Evolutionary conservation across 1,140 invertebrate genomes (phyloP).

Genomic region (Cydia strobilella): DNA sequence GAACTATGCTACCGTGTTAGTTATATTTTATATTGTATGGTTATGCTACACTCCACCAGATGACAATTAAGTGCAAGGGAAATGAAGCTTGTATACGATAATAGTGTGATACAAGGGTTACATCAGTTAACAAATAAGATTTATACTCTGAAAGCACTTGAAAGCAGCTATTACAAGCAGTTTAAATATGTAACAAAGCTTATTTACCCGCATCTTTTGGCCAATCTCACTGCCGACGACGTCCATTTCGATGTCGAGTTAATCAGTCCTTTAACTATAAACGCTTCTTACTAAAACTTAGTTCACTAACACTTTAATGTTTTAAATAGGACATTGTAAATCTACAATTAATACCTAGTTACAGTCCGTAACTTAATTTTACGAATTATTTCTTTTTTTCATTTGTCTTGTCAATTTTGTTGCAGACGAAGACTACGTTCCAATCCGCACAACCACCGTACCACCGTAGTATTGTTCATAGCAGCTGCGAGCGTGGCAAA

Average conservation of each 20-base stretch:
- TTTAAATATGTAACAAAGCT: constrained; percentile 40
- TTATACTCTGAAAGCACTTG: background rate
- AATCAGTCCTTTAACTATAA: background rate
- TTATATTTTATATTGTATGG: background rate
- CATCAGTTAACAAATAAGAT: background rate
- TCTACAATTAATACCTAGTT: constrained; percentile 4
- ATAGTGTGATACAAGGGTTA: background rate
- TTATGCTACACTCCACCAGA: background rate
- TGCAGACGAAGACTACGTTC: background rate
- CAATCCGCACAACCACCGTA: background rate
- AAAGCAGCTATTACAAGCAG: constrained; percentile 1
- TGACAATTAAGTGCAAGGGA: no score
- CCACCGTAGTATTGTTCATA: background rate
- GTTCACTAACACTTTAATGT: background rate
- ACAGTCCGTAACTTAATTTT: background rate
- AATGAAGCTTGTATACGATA: no score
- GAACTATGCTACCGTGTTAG: background rate
- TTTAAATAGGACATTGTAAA: constrained; percentile 26
- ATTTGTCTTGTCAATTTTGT: constrained; percentile 7
- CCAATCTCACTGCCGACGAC: constrained; percentile 83
- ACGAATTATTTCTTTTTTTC: background rate
- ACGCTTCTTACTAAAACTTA: background rate
- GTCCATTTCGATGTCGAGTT: constrained; percentile 63
- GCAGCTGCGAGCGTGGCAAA: background rate
- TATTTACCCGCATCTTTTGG: constrained; percentile 85